Evolutionary conservation across 1,140 invertebrate species (phyloP).

Genomic region (Drosophila orosa): DNA sequence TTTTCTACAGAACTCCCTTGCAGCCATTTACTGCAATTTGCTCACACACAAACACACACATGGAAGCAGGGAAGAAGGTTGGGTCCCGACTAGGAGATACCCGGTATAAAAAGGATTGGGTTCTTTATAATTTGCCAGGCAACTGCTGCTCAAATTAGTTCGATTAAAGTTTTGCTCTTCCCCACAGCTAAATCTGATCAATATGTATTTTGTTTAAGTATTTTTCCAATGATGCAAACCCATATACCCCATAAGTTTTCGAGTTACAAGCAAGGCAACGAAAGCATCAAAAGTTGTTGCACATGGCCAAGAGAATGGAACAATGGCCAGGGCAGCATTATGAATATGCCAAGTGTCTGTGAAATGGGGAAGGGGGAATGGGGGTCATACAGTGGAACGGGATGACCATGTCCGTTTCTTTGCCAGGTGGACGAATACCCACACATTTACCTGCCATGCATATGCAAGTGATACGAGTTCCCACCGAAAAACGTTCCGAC

Average conservation of each 20-base stretch:
- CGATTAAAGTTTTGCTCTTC: no score
- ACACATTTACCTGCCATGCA: constrained; percentile 51
- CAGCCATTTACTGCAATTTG: constrained; percentile 69
- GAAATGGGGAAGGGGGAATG: constrained; percentile 2
- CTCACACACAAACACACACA: constrained; percentile 17
- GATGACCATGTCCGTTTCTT: constrained; percentile 26
- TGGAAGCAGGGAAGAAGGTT: not conserved
- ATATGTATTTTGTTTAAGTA: not conserved
- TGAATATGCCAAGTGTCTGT: constrained; percentile 47
- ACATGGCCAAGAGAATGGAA: constrained; percentile 55
- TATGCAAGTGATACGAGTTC: constrained; percentile 49
- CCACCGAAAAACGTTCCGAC: not conserved
- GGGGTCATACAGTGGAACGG: constrained; percentile 18
- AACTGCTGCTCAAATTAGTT: no score
- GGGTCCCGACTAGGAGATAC: not conserved
- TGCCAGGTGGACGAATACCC: constrained; percentile 26
- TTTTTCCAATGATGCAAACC: not conserved
- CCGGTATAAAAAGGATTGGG: no score
- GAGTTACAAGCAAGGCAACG: not conserved
- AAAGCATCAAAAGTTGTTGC: constrained; percentile 48
- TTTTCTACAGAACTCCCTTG: constrained; percentile 19
- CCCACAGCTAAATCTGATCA: not conserved
- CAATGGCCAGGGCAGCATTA: constrained; percentile 61
- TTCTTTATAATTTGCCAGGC: no score
- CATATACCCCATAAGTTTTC: not conserved